Conservation (phyloP, 2,888 invertebrate genomes). For the Tromatobia lineatoria region DNA sequence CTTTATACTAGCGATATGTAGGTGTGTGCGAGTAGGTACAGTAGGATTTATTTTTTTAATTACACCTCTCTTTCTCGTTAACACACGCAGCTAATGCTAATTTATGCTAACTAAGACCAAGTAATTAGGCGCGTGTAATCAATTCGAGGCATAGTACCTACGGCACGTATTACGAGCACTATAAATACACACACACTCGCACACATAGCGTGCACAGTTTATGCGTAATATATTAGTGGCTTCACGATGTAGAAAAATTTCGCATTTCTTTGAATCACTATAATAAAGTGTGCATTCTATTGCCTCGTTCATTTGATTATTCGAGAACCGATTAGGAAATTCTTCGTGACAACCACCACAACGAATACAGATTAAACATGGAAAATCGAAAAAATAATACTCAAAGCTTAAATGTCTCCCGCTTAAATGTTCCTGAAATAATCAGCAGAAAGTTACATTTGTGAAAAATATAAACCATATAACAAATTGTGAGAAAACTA, state of each 20-base stretch:
- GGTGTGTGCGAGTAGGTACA: background rate
- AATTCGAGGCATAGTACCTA: constrained; percentile 73
- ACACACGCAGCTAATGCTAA: constrained; percentile 71
- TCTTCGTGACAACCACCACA: too few relatives aligned
- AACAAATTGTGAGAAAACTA: too few relatives aligned
- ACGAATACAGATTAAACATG: too few relatives aligned
- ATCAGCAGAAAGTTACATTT: too few relatives aligned
- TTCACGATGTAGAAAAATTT: background rate
- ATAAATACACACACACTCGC: background rate
- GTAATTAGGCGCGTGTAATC: constrained; percentile 79
- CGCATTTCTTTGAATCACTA: constrained; percentile 1
- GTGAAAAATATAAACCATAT: too few relatives aligned
- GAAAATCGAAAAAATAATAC: too few relatives aligned
- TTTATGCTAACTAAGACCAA: constrained; percentile 77
- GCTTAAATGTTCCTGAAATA: too few relatives aligned
- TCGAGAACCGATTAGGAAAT: background rate
- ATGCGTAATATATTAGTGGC: background rate
- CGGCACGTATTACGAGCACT: constrained; percentile 7
- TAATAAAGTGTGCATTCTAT: background rate
- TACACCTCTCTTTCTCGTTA: constrained; percentile 51
- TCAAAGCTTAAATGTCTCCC: too few relatives aligned
- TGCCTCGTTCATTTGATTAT: constrained; percentile 1
- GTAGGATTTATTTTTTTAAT: constrained; percentile 60
- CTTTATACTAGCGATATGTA: constrained; percentile 10
- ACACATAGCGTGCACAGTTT: background rate